Percentiles rank a stretch among this genome's conserved stretches.
Conservation (phyloP, 2,113 vertebrate species). For the Xenopus laevis region DNA sequence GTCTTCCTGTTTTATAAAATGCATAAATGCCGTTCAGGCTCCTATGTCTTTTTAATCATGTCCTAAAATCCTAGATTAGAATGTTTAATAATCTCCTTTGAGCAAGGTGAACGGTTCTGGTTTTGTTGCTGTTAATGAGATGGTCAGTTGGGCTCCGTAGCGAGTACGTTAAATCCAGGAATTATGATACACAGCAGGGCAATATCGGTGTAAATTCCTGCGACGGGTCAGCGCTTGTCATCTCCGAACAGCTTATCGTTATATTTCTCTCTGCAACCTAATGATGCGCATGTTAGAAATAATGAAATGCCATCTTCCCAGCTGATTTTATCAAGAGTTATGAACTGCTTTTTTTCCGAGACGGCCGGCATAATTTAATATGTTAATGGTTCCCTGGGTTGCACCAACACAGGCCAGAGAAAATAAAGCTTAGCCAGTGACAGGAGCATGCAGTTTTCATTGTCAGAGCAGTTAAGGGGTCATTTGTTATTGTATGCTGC, state of each 20-base stretch:
- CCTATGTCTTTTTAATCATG: not conserved
- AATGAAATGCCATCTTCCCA: slow-evolving; percentile 31
- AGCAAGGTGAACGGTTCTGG: not conserved
- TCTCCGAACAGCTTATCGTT: slow-evolving; percentile 17
- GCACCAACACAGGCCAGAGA: not conserved
- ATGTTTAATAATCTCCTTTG: slow-evolving; percentile 26
- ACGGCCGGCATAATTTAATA: slow-evolving; percentile 15
- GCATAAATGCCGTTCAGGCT: too few species aligned
- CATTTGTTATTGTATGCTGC: too few species aligned
- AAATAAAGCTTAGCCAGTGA: slow-evolving; percentile 19
- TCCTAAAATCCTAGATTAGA: not conserved
- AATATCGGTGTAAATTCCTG: slow-evolving; percentile 31
- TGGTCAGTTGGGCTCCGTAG: slow-evolving; percentile 14
- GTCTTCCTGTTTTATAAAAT: too few species aligned
- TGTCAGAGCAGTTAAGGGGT: not conserved
- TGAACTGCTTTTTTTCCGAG: slow-evolving; percentile 8
- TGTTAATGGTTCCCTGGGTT: slow-evolving; percentile 17
- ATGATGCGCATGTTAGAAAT: slow-evolving; percentile 18
- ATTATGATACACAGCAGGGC: slow-evolving; percentile 24
- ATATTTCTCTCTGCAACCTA: slow-evolving; percentile 20
- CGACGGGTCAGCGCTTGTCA: slow-evolving; percentile 32
- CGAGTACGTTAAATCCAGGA: not conserved
- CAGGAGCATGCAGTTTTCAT: not conserved
- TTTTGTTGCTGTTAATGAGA: slow-evolving; percentile 26
- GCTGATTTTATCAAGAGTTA: slow-evolving; percentile 34